Percentiles rank a stretch among this genome's conserved stretches.
phyloP scores from a whole-genome alignment of 2,797 vertebrate species.

The Galagoides demidoff region DNA sequence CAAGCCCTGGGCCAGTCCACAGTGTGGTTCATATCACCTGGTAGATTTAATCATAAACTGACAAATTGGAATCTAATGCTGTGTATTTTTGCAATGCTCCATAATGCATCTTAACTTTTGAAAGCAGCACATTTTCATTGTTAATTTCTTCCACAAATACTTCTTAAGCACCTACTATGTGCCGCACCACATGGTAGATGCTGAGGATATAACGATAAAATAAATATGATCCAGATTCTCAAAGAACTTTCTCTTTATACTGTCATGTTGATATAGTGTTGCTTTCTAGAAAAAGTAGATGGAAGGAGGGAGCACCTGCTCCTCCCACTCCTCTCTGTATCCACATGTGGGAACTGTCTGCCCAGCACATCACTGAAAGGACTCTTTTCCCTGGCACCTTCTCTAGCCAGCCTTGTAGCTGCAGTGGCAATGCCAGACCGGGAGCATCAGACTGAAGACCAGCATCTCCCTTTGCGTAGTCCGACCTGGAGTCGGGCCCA shows the following conservation, averaged over 20 bases:
- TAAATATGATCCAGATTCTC: background rate
- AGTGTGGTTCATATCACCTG: background rate
- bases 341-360: background rate
- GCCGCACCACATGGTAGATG: background rate
- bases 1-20: background rate
- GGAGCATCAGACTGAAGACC: background rate
- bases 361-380: background rate
- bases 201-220: background rate
- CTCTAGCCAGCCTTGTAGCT: background rate
- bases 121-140: background rate
- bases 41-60: background rate
- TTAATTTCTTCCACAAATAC: background rate
- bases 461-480: background rate
- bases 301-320: background rate
- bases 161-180: background rate
- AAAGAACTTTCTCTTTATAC: background rate
- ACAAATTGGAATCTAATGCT: background rate
- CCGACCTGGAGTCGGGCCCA: background rate
- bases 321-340: background rate
- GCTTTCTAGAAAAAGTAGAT: background rate
- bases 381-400: background rate
- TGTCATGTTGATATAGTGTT: background rate
- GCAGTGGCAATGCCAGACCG: background rate
- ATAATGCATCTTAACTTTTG: background rate
- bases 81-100: background rate